A percentile compares a stretch with the other conserved stretches of the same genome.
Evolutionary conservation across 2,888 invertebrate genomes (phyloP).

Genomic region (Ashinkailepas kermadecensis): DNA sequence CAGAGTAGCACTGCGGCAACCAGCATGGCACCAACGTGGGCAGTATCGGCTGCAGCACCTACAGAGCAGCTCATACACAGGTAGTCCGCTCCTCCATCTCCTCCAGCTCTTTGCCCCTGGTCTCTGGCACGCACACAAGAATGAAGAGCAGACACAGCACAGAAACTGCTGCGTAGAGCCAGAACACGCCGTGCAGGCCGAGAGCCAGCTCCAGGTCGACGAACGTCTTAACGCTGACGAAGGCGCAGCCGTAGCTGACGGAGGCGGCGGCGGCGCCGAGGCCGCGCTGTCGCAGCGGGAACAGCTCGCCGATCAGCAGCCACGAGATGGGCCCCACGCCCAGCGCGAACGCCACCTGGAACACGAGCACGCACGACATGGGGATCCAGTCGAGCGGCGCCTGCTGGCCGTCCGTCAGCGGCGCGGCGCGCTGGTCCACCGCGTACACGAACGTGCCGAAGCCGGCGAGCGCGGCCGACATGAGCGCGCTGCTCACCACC

Average conservation of each 20-base stretch:
- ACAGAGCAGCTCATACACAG: neutral
- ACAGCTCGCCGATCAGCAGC: slow-evolving; percentile 72
- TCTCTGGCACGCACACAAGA: slow-evolving; percentile 79
- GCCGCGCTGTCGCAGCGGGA: slow-evolving; percentile 65
- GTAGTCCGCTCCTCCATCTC: slow-evolving; percentile 57
- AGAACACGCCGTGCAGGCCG: slow-evolving; percentile 75
- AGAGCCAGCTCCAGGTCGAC: slow-evolving; percentile 69
- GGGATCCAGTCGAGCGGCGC: slow-evolving; percentile 53
- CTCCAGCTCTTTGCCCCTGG: slow-evolving; percentile 79
- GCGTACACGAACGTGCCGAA: slow-evolving; percentile 79
- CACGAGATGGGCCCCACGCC: slow-evolving; percentile 83
- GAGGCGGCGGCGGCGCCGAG: slow-evolving; percentile 78
- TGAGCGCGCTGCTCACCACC: slow-evolving; percentile 71
- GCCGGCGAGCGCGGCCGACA: slow-evolving; percentile 76
- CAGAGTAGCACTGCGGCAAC: too few relatives aligned
- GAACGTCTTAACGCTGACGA: slow-evolving; percentile 76
- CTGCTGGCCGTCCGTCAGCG: slow-evolving; percentile 39
- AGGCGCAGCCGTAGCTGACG: slow-evolving; percentile 78
- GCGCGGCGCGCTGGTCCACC: slow-evolving; percentile 48
- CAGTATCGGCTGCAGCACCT: too few relatives aligned
- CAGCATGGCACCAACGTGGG: too few relatives aligned
- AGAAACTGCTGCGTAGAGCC: slow-evolving; percentile 76
- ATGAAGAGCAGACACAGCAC: slow-evolving; percentile 75
- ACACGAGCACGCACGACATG: slow-evolving; percentile 68
- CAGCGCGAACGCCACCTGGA: slow-evolving; percentile 76